A percentile compares a stretch with the other conserved stretches of the same genome.
phyloP scores from a whole-genome alignment of 2,797 vertebrate genomes.

The Vireo griseus region DNA sequence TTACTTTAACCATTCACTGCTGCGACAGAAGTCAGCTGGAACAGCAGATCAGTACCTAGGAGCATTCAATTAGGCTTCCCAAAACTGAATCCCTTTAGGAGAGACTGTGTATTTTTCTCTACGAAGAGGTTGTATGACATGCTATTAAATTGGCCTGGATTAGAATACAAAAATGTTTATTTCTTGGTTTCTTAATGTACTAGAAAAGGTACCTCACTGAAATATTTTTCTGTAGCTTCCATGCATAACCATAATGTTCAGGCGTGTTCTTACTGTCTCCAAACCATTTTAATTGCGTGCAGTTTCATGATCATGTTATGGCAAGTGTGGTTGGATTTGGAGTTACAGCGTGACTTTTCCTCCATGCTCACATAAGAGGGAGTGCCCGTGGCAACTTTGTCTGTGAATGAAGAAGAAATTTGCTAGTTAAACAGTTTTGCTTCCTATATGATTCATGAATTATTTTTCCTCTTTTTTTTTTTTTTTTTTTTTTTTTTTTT shows the following conservation, averaged over 20 bases:
- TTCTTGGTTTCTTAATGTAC: background rate
- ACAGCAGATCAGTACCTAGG: slow-evolving; percentile 12
- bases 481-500: background rate
- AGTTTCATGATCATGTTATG: slow-evolving; percentile 45
- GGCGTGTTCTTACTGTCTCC: slow-evolving; percentile 45
- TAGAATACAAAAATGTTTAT: background rate
- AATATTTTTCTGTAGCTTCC: slow-evolving; percentile 36
- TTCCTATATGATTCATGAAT: background rate
- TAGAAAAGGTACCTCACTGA: background rate
- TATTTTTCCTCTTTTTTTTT: background rate
- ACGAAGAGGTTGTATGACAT: background rate
- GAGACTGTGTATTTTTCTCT: background rate
- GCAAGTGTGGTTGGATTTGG: slow-evolving; percentile 53
- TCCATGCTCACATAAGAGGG: background rate
- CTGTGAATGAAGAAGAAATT: slow-evolving; percentile 32
- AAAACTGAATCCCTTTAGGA: background rate
- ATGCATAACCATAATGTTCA: slow-evolving; percentile 39
- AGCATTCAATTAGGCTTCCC: background rate
- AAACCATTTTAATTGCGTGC: slow-evolving; percentile 44
- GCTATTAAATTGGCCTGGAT: background rate
- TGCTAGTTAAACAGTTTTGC: slow-evolving; percentile 24
- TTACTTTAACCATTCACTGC: slow-evolving; percentile 6
- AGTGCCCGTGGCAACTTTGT: slow-evolving; percentile 31
- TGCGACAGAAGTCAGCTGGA: slow-evolving; percentile 34
- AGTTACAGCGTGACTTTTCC: background rate